Base-by-base conservation (phyloP, 2,797 vertebrate species). In the Choloepus didactylus region DNA sequence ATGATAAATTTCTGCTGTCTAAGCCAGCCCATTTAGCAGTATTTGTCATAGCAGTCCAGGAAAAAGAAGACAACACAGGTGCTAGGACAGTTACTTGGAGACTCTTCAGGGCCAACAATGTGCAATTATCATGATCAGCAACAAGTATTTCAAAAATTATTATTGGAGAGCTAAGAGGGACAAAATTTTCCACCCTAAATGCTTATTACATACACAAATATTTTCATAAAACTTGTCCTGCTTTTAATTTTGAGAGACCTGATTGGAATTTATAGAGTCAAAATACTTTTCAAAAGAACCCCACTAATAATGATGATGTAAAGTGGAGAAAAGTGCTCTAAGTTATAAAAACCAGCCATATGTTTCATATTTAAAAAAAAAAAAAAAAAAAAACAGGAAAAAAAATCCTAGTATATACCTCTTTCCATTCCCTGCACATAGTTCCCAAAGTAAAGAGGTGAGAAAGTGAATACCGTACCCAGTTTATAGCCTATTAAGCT, bases 191-290 rank as follows among this genome's bases (percentile, higher is more conserved):
- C 44, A 96, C 38, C n/a, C 69, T 75, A 59, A 93, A 60, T 25
- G 21, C 11, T 87, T 56, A 49, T 18, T 69, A 9, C 54, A 21
- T 14, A 44, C 51, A 87, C 82, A 91, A 81, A 54, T 62, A 72
- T 60, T 87, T 87, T 89, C 56, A 16, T 19, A 35, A 41, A 79
- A 31, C 8, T 5, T 93, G 31, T 41, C 69, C 64, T 95, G 76
- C 25, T 81, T 96, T 89, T 93, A 67, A 85, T 80, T 94, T 92
- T 54, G 12, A 27, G 31, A 87, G 89, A 76, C 38, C 10, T 76
- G 88, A 80, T 93, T 96, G 89, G 38, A 79, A 95, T 76, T 88
- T 83, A 51, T 44, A 82, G 35, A 89, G 49, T 70, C 38, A 56
- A 92, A 85, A 67, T 41, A 56, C 29, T 86, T 90, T 79, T 84